Base-by-base conservation (phyloP, 2,113 vertebrate species). In the Megaceryle maxima region DNA sequence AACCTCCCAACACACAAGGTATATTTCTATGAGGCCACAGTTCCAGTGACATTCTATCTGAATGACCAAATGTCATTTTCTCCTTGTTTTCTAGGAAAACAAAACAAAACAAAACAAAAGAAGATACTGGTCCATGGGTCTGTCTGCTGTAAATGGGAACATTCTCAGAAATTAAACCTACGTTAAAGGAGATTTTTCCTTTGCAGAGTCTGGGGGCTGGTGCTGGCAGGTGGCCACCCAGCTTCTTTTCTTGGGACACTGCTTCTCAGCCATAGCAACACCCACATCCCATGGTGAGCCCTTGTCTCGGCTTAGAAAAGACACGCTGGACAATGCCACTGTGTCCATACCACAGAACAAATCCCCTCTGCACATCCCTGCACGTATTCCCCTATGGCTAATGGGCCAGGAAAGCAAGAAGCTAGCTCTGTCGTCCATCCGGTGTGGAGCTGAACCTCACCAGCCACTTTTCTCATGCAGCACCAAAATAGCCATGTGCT, bases 361-460 rank as follows among this genome's bases (percentile, higher is more conserved):
- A 33, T 35, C 26, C 39, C 19, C 0, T 11, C 50, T 19, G 35
- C 7, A 2, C 10, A 6, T 12, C 35, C 21, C 29, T 46, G 6
- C 29, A 6, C 0, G 0, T 57, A 67, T 79, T 56, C 46, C 76
- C 14, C 2, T 15, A 3, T 0, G 0, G 1, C 18, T 26, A 18
- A 69, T 0, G 16, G 19, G 44, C 8, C 39, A 16, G 37, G 37
- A 77, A 59, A 26, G 35, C 13, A 56, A 76, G 20, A 4, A 1
- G 0, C 12, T 1, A 0, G 13, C 5, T 12, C 26, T 50, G 5
- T 68, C 33, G 50, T 46, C 48, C 5, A 2, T 10, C 20, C 0
- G 0, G 28, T 0, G 0, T 33, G 72, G 68, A 81, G 46, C 64
- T 70, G 68, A 78, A 53, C 31, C 53, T 43, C 92, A 73, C 35